Percentiles rank a stretch among this genome's conserved stretches.
Evolutionary conservation across 2,797 vertebrate genomes (phyloP).

Genomic region (Loriculus beryllinus): DNA sequence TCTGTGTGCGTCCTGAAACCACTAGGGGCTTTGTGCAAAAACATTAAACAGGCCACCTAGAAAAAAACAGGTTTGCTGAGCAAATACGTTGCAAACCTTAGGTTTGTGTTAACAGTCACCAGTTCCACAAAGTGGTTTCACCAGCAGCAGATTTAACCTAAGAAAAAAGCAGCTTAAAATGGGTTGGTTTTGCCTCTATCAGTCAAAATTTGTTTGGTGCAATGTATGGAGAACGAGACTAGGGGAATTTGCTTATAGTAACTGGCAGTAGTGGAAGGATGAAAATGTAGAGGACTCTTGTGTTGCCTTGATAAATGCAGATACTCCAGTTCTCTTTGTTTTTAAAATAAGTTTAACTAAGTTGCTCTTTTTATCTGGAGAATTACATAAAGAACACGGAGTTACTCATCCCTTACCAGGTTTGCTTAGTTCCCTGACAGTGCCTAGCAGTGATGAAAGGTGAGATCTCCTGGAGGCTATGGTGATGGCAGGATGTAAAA

Average conservation of each 20-base stretch:
- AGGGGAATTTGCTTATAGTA: neutral
- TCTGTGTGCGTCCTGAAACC: neutral
- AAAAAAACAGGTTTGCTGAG: constrained; percentile 31
- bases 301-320: neutral
- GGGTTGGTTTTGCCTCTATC: neutral
- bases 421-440: neutral
- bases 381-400: neutral
- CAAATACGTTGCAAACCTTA: constrained; percentile 27
- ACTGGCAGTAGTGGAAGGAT: neutral
- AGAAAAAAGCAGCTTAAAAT: neutral
- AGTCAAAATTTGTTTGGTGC: neutral
- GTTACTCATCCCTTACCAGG: neutral
- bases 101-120: constrained; percentile 8
- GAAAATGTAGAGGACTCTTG: neutral
- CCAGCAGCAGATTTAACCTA: neutral
- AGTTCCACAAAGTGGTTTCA: constrained; percentile 46
- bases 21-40: neutral
- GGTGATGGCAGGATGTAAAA: neutral
- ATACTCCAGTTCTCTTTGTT: neutral
- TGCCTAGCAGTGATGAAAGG: neutral
- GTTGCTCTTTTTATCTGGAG: neutral
- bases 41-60: constrained; percentile 25
- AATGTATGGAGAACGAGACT: neutral
- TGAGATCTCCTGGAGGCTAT: neutral
- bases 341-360: neutral